Evolutionary conservation across 2,113 vertebrate species (phyloP).

Genomic region (Excalfactoria chinensis): DNA sequence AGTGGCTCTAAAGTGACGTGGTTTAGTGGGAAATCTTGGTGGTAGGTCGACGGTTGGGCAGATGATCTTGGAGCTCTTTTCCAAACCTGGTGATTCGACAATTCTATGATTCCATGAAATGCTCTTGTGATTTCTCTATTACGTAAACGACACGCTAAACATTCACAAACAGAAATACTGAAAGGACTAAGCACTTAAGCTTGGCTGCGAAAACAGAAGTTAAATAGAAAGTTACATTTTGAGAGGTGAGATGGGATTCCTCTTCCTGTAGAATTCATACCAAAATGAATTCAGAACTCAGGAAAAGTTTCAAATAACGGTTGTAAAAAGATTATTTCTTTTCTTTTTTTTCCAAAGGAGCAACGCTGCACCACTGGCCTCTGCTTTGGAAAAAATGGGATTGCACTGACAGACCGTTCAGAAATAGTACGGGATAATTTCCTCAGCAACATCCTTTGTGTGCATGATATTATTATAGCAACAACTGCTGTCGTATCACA

Average conservation of each 20-base stretch:
- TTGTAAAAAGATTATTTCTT: background rate
- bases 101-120: too few species aligned
- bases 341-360: background rate
- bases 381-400: slow-evolving; percentile 23
- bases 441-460: slow-evolving; percentile 75
- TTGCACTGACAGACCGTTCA: slow-evolving; percentile 61
- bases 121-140: background rate
- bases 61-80: too few species aligned
- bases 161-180: background rate
- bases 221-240: background rate
- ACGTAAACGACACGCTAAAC: background rate
- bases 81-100: too few species aligned
- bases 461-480: slow-evolving; percentile 46
- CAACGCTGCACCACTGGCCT: slow-evolving; percentile 19
- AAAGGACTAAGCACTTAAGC: background rate
- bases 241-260: background rate
- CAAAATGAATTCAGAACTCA: background rate
- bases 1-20: background rate
- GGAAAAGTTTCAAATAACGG: background rate
- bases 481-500: slow-evolving; percentile 31
- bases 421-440: slow-evolving; percentile 67
- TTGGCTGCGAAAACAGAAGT: background rate
- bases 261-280: background rate
- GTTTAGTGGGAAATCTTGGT: too few species aligned
- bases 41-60: too few species aligned